Conservation (phyloP, 2,888 invertebrate genomes). For the Apotomis capreana region DNA sequence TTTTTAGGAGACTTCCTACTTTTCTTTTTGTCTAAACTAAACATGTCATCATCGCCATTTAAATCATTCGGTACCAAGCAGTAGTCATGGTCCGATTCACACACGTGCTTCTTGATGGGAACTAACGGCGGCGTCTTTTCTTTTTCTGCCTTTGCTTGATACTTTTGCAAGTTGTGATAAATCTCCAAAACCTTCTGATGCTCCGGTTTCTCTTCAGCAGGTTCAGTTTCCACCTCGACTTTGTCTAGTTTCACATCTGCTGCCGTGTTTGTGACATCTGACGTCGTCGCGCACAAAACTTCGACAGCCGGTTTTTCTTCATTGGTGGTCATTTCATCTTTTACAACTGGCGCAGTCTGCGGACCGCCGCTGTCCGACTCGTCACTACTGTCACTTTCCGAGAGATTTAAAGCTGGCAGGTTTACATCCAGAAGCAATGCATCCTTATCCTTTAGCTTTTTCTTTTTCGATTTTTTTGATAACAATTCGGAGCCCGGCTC, state of each 20-base stretch:
- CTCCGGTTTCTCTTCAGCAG: constrained; percentile 73
- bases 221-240: constrained; percentile 50
- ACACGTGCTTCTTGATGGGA: constrained; percentile 82
- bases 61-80: constrained; percentile 81
- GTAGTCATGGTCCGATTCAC: constrained; percentile 90
- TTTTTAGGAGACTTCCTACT: constrained; percentile 79
- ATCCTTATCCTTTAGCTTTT: constrained; percentile 77
- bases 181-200: constrained; percentile 87
- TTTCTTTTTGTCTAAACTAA: constrained; percentile 74
- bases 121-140: constrained; percentile 76
- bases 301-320: constrained; percentile 53
- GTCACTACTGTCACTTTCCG: constrained; percentile 92
- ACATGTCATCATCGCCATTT: constrained; percentile 75
- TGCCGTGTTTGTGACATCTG: constrained; percentile 45
- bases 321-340: constrained; percentile 54
- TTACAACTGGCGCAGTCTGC: constrained; percentile 57
- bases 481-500: constrained; percentile 62
- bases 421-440: constrained; percentile 81
- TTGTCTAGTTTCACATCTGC: constrained; percentile 47
- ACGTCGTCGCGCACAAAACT: constrained; percentile 47
- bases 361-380: constrained; percentile 80
- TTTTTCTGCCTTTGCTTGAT: constrained; percentile 86
- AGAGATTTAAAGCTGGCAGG: constrained; percentile 91
- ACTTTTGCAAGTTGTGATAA: constrained; percentile 90
- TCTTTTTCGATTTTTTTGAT: constrained; percentile 76